A percentile compares a stretch with the other conserved stretches of the same genome.
Conservation (phyloP, 2,113 vertebrate genomes). For the Labrus mixtus region DNA sequence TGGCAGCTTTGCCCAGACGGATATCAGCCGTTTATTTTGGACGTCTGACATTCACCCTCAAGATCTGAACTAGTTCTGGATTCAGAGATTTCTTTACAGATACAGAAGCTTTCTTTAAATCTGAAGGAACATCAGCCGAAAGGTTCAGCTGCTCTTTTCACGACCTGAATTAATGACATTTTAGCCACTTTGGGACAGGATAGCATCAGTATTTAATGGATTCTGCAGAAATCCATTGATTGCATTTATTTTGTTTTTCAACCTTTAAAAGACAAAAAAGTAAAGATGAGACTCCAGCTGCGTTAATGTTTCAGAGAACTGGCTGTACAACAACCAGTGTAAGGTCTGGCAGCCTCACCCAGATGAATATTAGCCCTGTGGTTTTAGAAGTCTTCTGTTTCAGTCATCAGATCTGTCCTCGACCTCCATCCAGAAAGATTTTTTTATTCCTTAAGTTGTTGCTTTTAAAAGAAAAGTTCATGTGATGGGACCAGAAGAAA, state of each 20-base stretch:
- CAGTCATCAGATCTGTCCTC: slow-evolving; percentile 13
- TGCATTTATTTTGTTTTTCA: neutral
- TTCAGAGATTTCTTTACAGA: slow-evolving; percentile 11
- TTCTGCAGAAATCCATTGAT: slow-evolving; percentile 13
- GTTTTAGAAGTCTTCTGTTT: slow-evolving; percentile 46
- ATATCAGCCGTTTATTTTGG: slow-evolving; percentile 14
- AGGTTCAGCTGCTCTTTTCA: neutral
- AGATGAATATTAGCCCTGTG: slow-evolving; percentile 27
- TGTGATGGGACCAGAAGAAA: neutral
- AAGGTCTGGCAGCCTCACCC: slow-evolving; percentile 29
- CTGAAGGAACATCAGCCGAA: neutral
- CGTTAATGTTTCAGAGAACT: slow-evolving; percentile 9
- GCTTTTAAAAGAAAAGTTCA: slow-evolving; percentile 18
- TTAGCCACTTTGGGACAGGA: too few species aligned
- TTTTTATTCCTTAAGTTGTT: neutral
- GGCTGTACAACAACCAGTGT: slow-evolving; percentile 13
- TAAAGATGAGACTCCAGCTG: slow-evolving; percentile 9
- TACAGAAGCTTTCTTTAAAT: neutral
- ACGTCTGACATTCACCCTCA: slow-evolving; percentile 23
- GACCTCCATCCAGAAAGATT: slow-evolving; percentile 9
- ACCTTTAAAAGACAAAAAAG: slow-evolving; percentile 19
- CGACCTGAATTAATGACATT: too few species aligned
- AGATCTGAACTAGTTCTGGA: slow-evolving; percentile 13
- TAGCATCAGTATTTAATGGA: neutral
- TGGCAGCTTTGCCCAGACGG: slow-evolving; percentile 20